Conservation (phyloP, 2,113 vertebrate species). For the Istiophorus platypterus region DNA sequence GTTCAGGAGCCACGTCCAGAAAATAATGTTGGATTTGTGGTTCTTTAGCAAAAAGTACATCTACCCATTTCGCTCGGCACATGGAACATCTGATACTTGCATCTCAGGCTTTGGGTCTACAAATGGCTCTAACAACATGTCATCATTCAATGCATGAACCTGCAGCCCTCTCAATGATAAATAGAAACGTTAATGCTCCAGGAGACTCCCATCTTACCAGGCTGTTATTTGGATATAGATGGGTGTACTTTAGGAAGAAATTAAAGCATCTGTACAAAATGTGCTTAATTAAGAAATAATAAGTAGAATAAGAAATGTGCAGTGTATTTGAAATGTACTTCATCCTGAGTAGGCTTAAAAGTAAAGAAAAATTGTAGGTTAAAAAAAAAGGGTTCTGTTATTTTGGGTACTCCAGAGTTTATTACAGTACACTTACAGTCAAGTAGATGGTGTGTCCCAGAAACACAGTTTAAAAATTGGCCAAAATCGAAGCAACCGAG, state of each 20-base stretch:
- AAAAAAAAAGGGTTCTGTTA: too few relatives aligned
- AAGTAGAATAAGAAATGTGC: not conserved
- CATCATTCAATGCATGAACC: constrained; percentile 87
- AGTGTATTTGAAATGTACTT: not conserved
- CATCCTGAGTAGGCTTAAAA: not conserved
- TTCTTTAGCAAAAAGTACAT: constrained; percentile 84
- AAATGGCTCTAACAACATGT: constrained; percentile 77
- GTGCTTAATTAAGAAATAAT: not conserved
- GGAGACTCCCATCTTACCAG: not conserved
- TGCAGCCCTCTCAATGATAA: not conserved
- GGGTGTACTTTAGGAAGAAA: not conserved
- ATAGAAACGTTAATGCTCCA: not conserved
- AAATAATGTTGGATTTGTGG: constrained; percentile 86
- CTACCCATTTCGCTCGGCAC: constrained; percentile 69
- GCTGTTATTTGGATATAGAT: not conserved
- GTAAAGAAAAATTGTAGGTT: not conserved
- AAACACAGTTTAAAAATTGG: too few relatives aligned
- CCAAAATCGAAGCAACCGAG: too few relatives aligned
- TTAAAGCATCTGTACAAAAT: not conserved
- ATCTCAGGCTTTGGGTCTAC: constrained; percentile 79
- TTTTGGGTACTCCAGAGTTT: too few relatives aligned
- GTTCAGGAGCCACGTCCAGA: constrained; percentile 90
- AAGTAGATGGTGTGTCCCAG: too few relatives aligned
- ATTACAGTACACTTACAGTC: too few relatives aligned
- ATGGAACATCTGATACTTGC: constrained; percentile 80